Evolutionary conservation across 2,888 invertebrate species (phyloP).

Genomic region (Brachyptera risi): DNA sequence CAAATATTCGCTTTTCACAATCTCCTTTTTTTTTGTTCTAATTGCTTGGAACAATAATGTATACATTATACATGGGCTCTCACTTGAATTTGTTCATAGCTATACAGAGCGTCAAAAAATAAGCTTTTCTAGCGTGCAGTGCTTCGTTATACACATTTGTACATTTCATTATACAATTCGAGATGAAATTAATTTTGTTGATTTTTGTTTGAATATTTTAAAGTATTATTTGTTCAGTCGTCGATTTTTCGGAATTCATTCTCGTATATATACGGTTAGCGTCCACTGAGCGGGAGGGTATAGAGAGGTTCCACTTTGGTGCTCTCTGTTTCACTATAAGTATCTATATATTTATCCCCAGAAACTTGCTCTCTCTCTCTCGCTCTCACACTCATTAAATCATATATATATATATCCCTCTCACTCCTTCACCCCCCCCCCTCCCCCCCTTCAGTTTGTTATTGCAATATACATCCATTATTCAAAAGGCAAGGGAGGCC

Average conservation of each 20-base stretch:
- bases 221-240: conserved; percentile 34
- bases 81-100: too few species aligned
- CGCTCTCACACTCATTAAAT: not conserved
- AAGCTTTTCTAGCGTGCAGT: too few species aligned
- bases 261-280: conserved; percentile 16
- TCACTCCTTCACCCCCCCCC: conserved; percentile 16
- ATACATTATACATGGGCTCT: too few species aligned
- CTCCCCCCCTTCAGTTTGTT: conserved; percentile 32
- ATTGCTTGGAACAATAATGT: too few species aligned
- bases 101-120: too few species aligned
- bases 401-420: too few species aligned
- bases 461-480: conserved; percentile 37
- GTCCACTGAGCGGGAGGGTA: conserved; percentile 16
- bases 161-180: not conserved
- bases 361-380: conserved; percentile 8
- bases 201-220: conserved; percentile 32
- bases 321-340: not conserved
- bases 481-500: conserved; percentile 34
- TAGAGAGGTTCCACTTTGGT: not conserved
- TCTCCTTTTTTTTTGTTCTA: too few species aligned
- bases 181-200: conserved; percentile 33
- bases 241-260: conserved; percentile 18
- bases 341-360: too few species aligned
- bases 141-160: too few species aligned
- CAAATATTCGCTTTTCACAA: too few species aligned